A percentile compares a stretch with the other conserved stretches of the same genome.
Evolutionary conservation across 2,888 invertebrate genomes (phyloP).

Genomic region (Netelia melanura): DNA sequence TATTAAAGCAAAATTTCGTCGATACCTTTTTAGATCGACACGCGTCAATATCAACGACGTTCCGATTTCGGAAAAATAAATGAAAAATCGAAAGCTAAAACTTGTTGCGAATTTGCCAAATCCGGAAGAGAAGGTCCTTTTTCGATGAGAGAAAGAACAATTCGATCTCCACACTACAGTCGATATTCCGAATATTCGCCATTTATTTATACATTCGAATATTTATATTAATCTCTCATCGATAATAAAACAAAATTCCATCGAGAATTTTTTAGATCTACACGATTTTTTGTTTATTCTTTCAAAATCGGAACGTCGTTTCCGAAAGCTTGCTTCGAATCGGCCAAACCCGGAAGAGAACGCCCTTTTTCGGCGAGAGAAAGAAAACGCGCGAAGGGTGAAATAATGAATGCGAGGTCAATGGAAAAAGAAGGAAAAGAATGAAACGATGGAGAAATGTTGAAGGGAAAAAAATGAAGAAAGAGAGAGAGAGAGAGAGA

Average conservation of each 20-base stretch:
- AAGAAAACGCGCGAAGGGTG: conserved; percentile 1
- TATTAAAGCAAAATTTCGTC: background rate
- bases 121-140: conserved; percentile 1
- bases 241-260: no score
- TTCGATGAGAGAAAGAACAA: conserved; percentile 28
- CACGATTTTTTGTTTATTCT: no score
- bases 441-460: conserved; percentile 21
- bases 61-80: background rate
- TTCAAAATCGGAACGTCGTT: no score
- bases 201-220: background rate
- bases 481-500: conserved; percentile 29
- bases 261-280: no score
- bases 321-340: no score
- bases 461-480: conserved; percentile 25
- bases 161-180: conserved; percentile 20
- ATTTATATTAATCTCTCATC: no score
- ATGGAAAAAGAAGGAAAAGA: conserved; percentile 38
- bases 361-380: no score
- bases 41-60: conserved; percentile 15
- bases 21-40: conserved; percentile 4
- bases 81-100: background rate
- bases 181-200: background rate
- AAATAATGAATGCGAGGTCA: conserved; percentile 59
- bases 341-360: no score
- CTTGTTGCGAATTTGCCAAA: conserved; percentile 19